These are phyloP conservation scores for Tinea pellionella DNA, from an alignment of 2,888 invertebrate species.

Conservation along the genomic window DNA sequence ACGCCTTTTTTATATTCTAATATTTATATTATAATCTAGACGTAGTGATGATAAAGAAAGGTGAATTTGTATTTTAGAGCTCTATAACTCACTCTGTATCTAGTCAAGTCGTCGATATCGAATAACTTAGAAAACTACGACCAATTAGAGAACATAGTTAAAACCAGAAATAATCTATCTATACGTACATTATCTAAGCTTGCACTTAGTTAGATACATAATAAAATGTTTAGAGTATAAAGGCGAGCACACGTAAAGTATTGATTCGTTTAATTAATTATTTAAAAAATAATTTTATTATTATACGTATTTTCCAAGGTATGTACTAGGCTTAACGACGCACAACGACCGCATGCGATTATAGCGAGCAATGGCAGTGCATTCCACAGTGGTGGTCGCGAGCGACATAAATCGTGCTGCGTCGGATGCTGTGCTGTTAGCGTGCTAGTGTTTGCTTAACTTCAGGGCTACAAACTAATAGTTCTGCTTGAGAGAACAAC, in stretches of 20 bases:
- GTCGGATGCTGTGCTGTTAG: slow-evolving; percentile 13
- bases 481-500: not conserved
- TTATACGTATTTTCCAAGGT: not conserved
- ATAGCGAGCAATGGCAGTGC: slow-evolving; percentile 7
- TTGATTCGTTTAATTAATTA: not conserved
- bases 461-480: not conserved
- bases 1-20: too few relatives aligned
- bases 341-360: slow-evolving; percentile 13
- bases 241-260: too few relatives aligned
- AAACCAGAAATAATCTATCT: not conserved
- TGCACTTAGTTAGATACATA: not conserved
- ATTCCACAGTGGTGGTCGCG: slow-evolving; percentile 14
- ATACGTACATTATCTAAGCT: not conserved
- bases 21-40: too few relatives aligned
- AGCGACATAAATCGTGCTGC: slow-evolving; percentile 14
- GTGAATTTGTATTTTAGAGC: too few relatives aligned
- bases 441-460: slow-evolving; percentile 8
- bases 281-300: not conserved
- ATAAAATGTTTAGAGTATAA: too few relatives aligned
- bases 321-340: not conserved
- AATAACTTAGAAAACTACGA: not conserved
- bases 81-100: not conserved
- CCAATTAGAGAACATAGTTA: not conserved
- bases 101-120: not conserved
- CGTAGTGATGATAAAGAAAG: too few relatives aligned